Base-by-base conservation (phyloP, 2,113 vertebrate species). In the Sus scrofa region DNA sequence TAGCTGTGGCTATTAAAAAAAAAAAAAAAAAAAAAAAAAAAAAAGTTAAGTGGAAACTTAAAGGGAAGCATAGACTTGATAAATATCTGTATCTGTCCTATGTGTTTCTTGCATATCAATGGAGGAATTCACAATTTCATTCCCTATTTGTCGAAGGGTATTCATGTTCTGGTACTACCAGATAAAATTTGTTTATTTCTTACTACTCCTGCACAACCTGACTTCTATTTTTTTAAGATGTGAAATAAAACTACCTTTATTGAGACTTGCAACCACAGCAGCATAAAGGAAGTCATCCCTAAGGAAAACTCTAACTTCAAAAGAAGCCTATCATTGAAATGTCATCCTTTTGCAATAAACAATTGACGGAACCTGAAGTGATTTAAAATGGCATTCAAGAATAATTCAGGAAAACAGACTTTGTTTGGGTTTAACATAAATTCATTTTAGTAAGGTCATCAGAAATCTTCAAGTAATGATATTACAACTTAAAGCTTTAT, bases 241-340 rank as follows among this genome's bases (percentile, higher is more conserved):
- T 78, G 56, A 92, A 91, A 91, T 92, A 86, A 97, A 96, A 16
- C 87, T 74, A 81, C 22, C 89, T 50, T 89, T 91, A 96, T 82
- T 18, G 0, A 97, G 85, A 92, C 27, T 70, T 97, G 18, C 77
- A 95, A 95, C 54, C 87, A 91, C 20, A 96, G 30, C 81, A 92
- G 30, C 81, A 92, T n/a, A 27, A 67, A 19, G 37, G 91, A 98
- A 97, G 82, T 8, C 13, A 94, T 95, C 92, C 74, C 78, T 70
- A 37, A 96, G 91, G 97, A 97, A 86, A 95, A 92, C 73, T 67
- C 97, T 86, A 95, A 96, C 97, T 98, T 97, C 96, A 39, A 96
- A 93, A 96, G 68, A 97, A 92, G n/a, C 58, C 20, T 95, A 93
- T 91, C 63, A 97, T 65, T 97, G 95, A 97, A 97, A 98, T 98